phyloP scores from a whole-genome alignment of 2,888 invertebrate genomes.

The Panzeria rudis region DNA sequence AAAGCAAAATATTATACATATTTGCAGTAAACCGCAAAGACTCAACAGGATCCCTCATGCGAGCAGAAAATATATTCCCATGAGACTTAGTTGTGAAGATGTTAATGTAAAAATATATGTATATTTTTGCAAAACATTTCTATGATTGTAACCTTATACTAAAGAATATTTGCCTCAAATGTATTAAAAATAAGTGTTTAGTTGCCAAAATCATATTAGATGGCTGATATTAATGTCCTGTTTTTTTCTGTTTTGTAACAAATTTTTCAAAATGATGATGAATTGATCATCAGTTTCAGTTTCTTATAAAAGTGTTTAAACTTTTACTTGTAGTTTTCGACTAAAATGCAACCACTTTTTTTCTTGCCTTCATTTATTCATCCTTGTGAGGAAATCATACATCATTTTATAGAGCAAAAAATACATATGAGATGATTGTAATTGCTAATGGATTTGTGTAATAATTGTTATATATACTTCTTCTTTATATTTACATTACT shows the following conservation, averaged over 20 bases:
- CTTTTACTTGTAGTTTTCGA: constrained; percentile 25
- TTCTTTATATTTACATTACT: not conserved
- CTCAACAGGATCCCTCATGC: not conserved
- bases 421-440: constrained; percentile 12
- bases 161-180: constrained; percentile 12
- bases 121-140: not conserved
- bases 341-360: constrained; percentile 26
- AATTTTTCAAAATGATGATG: constrained; percentile 52
- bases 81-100: constrained; percentile 31
- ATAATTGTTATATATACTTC: constrained; percentile 4
- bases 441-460: constrained; percentile 59
- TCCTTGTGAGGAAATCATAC: constrained; percentile 25
- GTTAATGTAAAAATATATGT: constrained; percentile 10
- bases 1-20: not conserved
- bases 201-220: constrained; percentile 43
- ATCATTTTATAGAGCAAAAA: constrained; percentile 33
- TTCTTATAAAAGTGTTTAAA: constrained; percentile 21
- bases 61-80: constrained; percentile 12
- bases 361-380: not conserved
- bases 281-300: constrained; percentile 17
- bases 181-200: not conserved
- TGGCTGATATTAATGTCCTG: constrained; percentile 41
- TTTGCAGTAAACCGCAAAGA: constrained; percentile 1
- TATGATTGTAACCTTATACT: constrained; percentile 9
- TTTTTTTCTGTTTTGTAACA: not conserved